These are phyloP conservation scores for Salpingus planirostris DNA, from an alignment of 2,888 invertebrate genomes.

Conservation along the genomic window DNA sequence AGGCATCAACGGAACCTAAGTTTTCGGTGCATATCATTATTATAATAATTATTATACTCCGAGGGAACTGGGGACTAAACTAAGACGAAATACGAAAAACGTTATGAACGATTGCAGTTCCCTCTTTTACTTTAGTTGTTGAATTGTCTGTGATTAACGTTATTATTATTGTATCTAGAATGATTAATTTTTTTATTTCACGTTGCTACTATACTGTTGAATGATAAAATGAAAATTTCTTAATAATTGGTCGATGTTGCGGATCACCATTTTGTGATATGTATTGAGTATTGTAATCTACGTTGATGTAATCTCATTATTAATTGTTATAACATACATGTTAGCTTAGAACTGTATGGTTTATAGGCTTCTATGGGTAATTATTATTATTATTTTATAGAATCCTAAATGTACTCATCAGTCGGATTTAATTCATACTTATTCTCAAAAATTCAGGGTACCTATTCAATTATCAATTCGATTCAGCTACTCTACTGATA, in stretches of 20 bases:
- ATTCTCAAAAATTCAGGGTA: constrained; percentile 19
- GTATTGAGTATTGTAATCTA: constrained; percentile 24
- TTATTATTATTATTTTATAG: constrained; percentile 17
- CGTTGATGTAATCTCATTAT: constrained; percentile 31
- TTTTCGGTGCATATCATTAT: too few species aligned
- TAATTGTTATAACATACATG: constrained; percentile 28
- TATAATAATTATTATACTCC: too few species aligned
- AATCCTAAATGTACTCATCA: constrained; percentile 16
- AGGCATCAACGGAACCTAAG: too few species aligned
- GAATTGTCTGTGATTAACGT: constrained; percentile 27
- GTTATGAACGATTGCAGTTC: constrained; percentile 9
- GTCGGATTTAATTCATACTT: constrained; percentile 15
- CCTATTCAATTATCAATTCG: constrained; percentile 12
- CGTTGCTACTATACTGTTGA: too few species aligned
- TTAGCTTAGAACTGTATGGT: constrained; percentile 26
- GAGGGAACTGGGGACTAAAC: too few species aligned
- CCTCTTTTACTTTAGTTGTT: constrained; percentile 19
- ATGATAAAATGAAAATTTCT: constrained; percentile 16
- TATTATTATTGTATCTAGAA: too few species aligned
- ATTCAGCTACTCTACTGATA: too few species aligned
- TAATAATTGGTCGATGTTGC: constrained; percentile 22
- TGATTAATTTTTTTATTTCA: too few species aligned
- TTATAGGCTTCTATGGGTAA: constrained; percentile 21
- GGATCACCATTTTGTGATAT: constrained; percentile 26
- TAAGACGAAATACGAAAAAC: too few species aligned